Percentiles rank a stretch among this genome's conserved stretches.
These are phyloP conservation scores for Spodoptera picta DNA, from an alignment of 2,888 invertebrate species.

Conservation along the genomic window DNA sequence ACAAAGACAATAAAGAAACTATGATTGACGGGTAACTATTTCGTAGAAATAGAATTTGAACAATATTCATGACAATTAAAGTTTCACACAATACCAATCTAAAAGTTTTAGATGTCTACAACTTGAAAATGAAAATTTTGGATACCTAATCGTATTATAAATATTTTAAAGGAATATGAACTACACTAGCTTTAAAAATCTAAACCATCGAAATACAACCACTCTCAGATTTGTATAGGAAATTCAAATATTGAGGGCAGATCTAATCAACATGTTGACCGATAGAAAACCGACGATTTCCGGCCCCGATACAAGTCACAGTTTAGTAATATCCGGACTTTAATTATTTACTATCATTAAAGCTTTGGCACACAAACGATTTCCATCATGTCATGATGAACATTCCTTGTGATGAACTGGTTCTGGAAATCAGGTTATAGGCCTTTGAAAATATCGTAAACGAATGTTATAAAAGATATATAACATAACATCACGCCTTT, in stretches of 20 bases:
- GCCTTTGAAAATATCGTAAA: too few relatives aligned
- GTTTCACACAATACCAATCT: too few relatives aligned
- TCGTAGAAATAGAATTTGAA: too few relatives aligned
- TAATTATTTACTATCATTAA: slow-evolving; percentile 43
- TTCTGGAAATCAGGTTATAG: neutral
- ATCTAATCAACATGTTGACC: slow-evolving; percentile 34
- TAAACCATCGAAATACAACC: too few relatives aligned
- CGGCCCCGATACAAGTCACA: slow-evolving; percentile 35
- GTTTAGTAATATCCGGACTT: slow-evolving; percentile 52
- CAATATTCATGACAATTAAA: too few relatives aligned
- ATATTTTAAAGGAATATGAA: too few relatives aligned
- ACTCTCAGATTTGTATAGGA: neutral
- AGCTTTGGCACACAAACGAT: slow-evolving; percentile 18
- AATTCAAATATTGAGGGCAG: slow-evolving; percentile 18
- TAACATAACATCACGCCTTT: too few relatives aligned
- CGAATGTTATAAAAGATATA: too few relatives aligned
- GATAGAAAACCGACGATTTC: slow-evolving; percentile 35
- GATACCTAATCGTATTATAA: too few relatives aligned
- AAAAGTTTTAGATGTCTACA: too few relatives aligned
- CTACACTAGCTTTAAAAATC: too few relatives aligned
- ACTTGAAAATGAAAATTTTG: too few relatives aligned
- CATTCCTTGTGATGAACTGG: neutral
- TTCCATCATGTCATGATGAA: slow-evolving; percentile 22
- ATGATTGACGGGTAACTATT: neutral
- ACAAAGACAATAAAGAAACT: neutral